These are phyloP conservation scores for Sitophilus oryzae DNA, from an alignment of 1,140 invertebrate genomes.

Conservation along the genomic window DNA sequence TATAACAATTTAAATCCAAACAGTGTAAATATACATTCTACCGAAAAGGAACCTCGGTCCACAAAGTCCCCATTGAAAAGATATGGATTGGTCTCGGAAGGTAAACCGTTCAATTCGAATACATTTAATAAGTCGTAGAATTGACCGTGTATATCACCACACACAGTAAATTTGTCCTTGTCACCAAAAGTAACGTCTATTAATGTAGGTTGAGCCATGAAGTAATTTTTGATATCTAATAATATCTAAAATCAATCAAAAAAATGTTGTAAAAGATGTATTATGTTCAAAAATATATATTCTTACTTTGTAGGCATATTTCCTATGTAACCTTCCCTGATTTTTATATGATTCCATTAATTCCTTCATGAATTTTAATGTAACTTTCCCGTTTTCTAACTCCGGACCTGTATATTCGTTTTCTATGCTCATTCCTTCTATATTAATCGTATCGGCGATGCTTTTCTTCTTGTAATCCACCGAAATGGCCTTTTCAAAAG, in stretches of 20 bases:
- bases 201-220: constrained; percentile 79
- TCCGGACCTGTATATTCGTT: constrained; percentile 89
- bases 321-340: constrained; percentile 90
- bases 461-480: constrained; percentile 83
- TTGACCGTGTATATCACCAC: constrained; percentile 99
- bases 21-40: constrained; percentile 97
- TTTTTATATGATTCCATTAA: constrained; percentile 87
- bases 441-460: constrained; percentile 79
- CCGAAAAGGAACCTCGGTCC: constrained; percentile 97
- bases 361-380: constrained; percentile 75
- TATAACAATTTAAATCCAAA: constrained; percentile 97
- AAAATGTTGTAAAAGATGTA: background rate
- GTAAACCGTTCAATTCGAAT: constrained; percentile 93
- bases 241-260: constrained; percentile 69
- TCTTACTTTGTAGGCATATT: constrained; percentile 92
- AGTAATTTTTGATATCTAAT: constrained; percentile 80
- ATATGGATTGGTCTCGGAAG: constrained; percentile 93
- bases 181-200: constrained; percentile 85
- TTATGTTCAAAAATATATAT: background rate
- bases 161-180: constrained; percentile 94
- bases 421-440: constrained; percentile 94
- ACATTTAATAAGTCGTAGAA: constrained; percentile 98
- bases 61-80: constrained; percentile 99
- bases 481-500: constrained; percentile 96
- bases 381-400: constrained; percentile 84